phyloP scores from a whole-genome alignment of 2,113 vertebrate species.

The Triplophysa tibetana region DNA sequence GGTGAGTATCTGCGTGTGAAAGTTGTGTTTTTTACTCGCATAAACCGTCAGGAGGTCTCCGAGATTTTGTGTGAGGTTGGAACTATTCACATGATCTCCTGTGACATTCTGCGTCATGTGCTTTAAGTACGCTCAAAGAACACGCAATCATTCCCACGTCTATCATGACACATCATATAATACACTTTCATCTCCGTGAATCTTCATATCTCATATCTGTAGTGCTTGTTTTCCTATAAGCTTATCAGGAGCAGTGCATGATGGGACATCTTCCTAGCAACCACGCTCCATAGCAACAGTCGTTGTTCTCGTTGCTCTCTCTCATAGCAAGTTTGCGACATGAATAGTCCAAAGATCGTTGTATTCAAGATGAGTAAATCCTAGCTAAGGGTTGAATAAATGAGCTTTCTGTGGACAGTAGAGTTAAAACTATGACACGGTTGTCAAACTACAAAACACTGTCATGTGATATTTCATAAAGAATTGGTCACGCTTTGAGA shows the following conservation, averaged over 20 bases:
- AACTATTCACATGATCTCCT: not conserved
- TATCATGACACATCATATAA: not conserved
- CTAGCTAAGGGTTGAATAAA: slow-evolving; percentile 16
- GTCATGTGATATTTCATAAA: not conserved
- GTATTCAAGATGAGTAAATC: slow-evolving; percentile 29
- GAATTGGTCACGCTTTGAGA: not conserved
- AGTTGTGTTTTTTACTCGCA: slow-evolving; percentile 38
- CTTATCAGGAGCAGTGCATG: not conserved
- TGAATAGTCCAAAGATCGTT: slow-evolving; percentile 6
- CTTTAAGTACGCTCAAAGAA: too few relatives aligned
- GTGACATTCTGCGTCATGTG: not conserved
- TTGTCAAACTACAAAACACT: not conserved
- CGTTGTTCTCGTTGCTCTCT: slow-evolving; percentile 8
- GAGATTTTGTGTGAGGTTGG: not conserved
- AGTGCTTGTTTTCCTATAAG: not conserved
- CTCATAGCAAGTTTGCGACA: slow-evolving; percentile 26
- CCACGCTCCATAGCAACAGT: slow-evolving; percentile 20
- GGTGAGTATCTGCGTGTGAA: slow-evolving; percentile 71
- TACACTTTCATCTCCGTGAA: not conserved
- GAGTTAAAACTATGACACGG: slow-evolving; percentile 2
- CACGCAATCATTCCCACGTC: too few relatives aligned
- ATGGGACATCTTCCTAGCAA: slow-evolving; percentile 21
- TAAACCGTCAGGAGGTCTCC: not conserved
- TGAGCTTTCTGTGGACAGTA: not conserved
- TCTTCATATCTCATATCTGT: not conserved